phyloP scores from a whole-genome alignment of 2,797 vertebrate genomes.

The Ispidina lecontei region DNA sequence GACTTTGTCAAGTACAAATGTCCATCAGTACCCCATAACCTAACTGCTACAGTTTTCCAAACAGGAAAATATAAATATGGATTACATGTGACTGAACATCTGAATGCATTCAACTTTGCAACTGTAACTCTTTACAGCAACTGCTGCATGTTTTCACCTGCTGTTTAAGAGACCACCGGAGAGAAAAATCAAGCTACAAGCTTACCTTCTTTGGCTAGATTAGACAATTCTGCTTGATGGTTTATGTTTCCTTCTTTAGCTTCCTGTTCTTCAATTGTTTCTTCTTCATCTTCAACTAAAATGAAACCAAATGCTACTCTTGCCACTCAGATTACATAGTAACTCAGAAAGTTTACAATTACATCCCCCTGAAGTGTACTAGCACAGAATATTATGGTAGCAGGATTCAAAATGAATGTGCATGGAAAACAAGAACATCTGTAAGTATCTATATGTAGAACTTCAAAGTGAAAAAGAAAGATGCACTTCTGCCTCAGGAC shows the following conservation, averaged over 20 bases:
- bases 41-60: not conserved
- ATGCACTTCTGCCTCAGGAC: not conserved
- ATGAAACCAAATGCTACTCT: constrained; percentile 9
- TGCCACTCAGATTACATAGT: not conserved
- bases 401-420: not conserved
- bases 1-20: not conserved
- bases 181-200: not conserved
- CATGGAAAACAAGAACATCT: not conserved
- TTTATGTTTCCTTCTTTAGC: constrained; percentile 84
- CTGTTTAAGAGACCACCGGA: not conserved
- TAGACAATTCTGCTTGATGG: constrained; percentile 87
- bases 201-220: constrained; percentile 89
- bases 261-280: constrained; percentile 93
- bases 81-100: not conserved
- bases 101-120: not conserved
- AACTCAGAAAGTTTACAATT: not conserved
- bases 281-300: constrained; percentile 87
- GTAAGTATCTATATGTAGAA: not conserved
- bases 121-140: not conserved
- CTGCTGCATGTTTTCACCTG: not conserved
- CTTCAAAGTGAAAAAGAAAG: not conserved
- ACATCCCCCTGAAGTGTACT: not conserved
- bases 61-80: not conserved
- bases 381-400: not conserved
- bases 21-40: not conserved